Evolutionary conservation across 2,797 vertebrate genomes (phyloP).

Genomic region (Coendou prehensilis): DNA sequence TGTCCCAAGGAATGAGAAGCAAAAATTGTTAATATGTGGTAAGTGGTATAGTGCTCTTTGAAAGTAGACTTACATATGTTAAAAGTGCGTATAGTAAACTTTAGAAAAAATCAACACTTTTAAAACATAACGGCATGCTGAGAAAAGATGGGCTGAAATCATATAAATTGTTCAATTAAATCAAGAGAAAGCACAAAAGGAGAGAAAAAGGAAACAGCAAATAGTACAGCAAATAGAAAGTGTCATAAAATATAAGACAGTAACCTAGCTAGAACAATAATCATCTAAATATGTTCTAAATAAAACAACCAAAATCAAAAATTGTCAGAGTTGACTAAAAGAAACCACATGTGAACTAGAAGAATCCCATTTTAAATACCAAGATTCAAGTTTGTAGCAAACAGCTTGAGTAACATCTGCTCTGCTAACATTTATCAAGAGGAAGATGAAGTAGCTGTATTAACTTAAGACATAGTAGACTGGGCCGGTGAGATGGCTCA

Average conservation of each 20-base stretch:
- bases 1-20: neutral
- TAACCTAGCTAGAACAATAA: neutral
- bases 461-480: neutral
- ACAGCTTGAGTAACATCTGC: neutral
- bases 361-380: neutral
- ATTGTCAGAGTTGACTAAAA: neutral
- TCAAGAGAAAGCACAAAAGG: neutral
- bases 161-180: neutral
- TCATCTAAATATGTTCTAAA: neutral
- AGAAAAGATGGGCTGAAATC: neutral
- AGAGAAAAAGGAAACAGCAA: neutral
- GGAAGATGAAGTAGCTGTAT: neutral
- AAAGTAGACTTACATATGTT: neutral
- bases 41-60: neutral
- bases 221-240: neutral
- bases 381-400: neutral
- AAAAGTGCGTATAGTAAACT: neutral
- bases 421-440: neutral
- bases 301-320: neutral
- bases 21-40: neutral
- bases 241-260: neutral
- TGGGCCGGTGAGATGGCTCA: too few species aligned
- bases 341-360: neutral
- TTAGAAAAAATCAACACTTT: neutral
- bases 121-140: neutral